These are phyloP conservation scores for Cyprinodon diabolis DNA, from an alignment of 2,797 vertebrate species.

Conservation along the genomic window DNA sequence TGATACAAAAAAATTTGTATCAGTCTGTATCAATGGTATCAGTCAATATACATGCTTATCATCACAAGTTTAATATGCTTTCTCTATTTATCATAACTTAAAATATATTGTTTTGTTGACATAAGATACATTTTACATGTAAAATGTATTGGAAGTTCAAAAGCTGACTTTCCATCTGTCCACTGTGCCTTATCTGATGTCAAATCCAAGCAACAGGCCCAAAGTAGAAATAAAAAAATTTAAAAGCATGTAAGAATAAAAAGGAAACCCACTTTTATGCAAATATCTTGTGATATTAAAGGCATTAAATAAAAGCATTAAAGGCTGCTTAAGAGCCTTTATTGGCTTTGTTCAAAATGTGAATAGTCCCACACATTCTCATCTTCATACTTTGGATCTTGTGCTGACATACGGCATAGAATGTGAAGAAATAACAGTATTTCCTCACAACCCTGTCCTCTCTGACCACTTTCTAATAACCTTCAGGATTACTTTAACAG, in stretches of 20 bases:
- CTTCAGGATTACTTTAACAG: too few relatives aligned
- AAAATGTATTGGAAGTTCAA: background rate
- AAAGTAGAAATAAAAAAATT: background rate
- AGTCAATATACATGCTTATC: background rate
- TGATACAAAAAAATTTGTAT: background rate
- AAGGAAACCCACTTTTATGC: constrained; percentile 31
- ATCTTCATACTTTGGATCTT: too few relatives aligned
- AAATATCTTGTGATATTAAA: constrained; percentile 53
- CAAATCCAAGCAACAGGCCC: background rate
- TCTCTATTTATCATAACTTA: background rate
- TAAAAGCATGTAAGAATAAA: background rate
- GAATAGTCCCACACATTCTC: too few relatives aligned
- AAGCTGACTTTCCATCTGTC: too few relatives aligned
- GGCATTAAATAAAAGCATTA: too few relatives aligned
- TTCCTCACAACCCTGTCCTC: too few relatives aligned
- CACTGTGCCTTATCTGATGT: background rate
- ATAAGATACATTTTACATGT: background rate
- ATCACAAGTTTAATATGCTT: background rate
- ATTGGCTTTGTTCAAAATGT: too few relatives aligned
- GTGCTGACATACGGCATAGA: too few relatives aligned
- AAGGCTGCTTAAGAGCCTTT: too few relatives aligned
- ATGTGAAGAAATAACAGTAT: too few relatives aligned
- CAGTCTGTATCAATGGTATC: too few relatives aligned
- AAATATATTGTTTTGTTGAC: background rate
- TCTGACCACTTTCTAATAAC: too few relatives aligned